Conservation (phyloP, 2,113 vertebrate genomes). For the Tragelaphus buxtoni region DNA sequence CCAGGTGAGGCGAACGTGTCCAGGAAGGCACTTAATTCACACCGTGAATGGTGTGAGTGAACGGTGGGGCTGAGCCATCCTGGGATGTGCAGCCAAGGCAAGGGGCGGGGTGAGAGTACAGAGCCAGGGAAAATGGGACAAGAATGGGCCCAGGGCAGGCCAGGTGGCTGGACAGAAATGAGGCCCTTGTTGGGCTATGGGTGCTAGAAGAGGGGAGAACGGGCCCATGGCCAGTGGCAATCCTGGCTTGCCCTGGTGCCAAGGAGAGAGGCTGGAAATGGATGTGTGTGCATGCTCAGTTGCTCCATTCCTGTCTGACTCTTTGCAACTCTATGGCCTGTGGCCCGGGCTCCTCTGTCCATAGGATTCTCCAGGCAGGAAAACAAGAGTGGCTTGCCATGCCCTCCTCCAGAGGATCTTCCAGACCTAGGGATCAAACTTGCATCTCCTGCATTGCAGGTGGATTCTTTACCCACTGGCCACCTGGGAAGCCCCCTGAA, state of each 20-base stretch:
- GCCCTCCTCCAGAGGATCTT: background rate
- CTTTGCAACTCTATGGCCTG: background rate
- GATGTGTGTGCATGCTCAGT: background rate
- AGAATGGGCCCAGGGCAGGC: background rate
- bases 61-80: rapidly evolving
- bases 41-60: background rate
- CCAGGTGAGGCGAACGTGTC: background rate
- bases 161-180: rapidly evolving
- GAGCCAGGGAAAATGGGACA: background rate
- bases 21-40: background rate
- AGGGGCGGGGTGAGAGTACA: background rate
- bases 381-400: background rate
- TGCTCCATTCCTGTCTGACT: background rate
- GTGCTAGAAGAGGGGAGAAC: background rate
- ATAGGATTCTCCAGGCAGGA: background rate
- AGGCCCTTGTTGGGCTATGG: background rate
- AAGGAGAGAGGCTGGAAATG: background rate
- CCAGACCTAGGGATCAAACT: background rate
- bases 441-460: background rate
- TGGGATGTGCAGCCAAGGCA: background rate
- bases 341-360: background rate
- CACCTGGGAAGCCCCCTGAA: background rate
- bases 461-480: background rate
- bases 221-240: background rate
- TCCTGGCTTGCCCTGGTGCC: background rate